Evolutionary conservation across 2,113 vertebrate genomes (phyloP).

Genomic region (Phylloscopus trochilus): DNA sequence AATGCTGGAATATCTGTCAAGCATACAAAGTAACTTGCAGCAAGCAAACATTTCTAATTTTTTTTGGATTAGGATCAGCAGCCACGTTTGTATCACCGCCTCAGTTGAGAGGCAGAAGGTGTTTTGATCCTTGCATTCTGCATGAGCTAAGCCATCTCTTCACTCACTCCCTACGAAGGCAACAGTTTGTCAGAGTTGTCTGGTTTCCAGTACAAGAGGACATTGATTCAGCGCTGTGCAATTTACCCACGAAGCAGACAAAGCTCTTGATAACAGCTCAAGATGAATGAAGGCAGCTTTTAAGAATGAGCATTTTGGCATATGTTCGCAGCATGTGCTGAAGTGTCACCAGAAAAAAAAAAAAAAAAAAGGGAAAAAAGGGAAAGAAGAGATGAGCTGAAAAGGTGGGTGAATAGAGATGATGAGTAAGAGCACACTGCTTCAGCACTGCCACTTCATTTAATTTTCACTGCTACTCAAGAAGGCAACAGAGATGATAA

Average conservation of each 20-base stretch:
- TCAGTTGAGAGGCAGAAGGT: not conserved
- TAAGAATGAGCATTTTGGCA: conserved; percentile 21
- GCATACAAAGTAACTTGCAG: not conserved
- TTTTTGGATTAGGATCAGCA: conserved; percentile 12
- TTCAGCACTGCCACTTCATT: conserved; percentile 1
- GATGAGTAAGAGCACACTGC: not conserved
- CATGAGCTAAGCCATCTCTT: not conserved
- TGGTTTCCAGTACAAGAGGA: conserved; percentile 24
- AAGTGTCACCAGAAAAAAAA: not conserved
- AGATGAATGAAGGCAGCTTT: conserved; percentile 41
- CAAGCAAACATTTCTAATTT: not conserved
- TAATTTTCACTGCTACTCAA: not conserved
- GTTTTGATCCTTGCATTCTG: not conserved
- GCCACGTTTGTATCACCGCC: not conserved
- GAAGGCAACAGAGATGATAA: not conserved
- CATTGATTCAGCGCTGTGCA: not conserved
- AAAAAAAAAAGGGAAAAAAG: not conserved
- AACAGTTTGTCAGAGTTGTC: not conserved
- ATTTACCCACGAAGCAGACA: not conserved
- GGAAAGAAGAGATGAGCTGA: not conserved
- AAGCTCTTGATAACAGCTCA: conserved; percentile 3
- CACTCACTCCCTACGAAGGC: not conserved
- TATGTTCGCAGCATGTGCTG: not conserved
- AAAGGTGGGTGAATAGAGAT: not conserved
- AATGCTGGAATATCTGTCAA: not conserved